A percentile compares a stretch with the other conserved stretches of the same genome.
phyloP scores from a whole-genome alignment of 2,113 vertebrate genomes.

The Oncorhynchus masou region DNA sequence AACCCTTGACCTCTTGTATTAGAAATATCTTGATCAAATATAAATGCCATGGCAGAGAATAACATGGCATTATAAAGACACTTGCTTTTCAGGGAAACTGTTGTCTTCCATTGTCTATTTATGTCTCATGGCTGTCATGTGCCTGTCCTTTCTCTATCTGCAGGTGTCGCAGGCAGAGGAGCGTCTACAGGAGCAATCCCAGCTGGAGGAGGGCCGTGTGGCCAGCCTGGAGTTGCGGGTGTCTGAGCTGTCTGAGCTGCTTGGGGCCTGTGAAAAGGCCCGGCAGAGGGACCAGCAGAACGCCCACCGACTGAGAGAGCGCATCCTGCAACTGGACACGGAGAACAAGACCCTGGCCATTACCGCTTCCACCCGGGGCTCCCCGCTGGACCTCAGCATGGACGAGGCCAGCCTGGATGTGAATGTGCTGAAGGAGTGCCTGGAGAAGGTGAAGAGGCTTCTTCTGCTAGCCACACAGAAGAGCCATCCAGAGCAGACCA shows the following conservation, averaged over 20 bases:
- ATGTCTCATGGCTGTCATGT: not conserved
- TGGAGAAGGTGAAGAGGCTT: constrained; percentile 84
- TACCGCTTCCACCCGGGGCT: constrained; percentile 70
- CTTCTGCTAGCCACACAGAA: constrained; percentile 68
- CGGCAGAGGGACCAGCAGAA: constrained; percentile 84
- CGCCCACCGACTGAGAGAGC: constrained; percentile 84
- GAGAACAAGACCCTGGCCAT: constrained; percentile 91
- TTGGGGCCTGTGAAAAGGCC: constrained; percentile 84
- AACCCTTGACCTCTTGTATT: no score
- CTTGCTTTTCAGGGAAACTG: no score
- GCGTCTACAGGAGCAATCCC: constrained; percentile 76
- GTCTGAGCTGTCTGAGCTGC: constrained; percentile 82
- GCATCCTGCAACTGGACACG: constrained; percentile 84
- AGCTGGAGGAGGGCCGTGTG: constrained; percentile 82
- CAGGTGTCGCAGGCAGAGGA: constrained; percentile 82
- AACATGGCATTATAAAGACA: no score
- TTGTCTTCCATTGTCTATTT: not conserved
- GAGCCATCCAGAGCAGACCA: constrained; percentile 43
- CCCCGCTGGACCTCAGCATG: constrained; percentile 48
- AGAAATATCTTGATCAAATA: no score
- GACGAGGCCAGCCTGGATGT: constrained; percentile 82
- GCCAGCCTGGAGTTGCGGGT: constrained; percentile 84
- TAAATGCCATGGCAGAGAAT: no score
- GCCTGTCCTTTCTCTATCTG: not conserved
- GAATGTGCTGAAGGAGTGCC: constrained; percentile 75